Evolutionary conservation across 1,140 invertebrate species (phyloP).

Genomic region (Aphelinus atriplicis): DNA sequence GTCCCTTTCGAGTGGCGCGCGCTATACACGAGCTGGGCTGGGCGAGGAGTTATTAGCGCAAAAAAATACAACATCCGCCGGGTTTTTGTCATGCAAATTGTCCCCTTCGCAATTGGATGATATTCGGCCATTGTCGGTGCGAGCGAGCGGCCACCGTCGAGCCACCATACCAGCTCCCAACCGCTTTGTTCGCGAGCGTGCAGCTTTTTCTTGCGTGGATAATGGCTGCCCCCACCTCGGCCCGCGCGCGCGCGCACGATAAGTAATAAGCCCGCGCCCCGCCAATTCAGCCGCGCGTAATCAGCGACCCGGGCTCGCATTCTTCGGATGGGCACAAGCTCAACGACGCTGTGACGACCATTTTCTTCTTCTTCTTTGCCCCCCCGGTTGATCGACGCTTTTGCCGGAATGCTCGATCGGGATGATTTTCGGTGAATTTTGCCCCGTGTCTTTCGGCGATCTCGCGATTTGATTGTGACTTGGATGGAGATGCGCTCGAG

Average conservation of each 20-base stretch:
- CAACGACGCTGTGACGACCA: too few species aligned
- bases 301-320: background rate
- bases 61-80: slow-evolving; percentile 34
- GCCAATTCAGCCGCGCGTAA: background rate
- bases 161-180: background rate
- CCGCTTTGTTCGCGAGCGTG: slow-evolving; percentile 10
- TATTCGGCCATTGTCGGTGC: slow-evolving; percentile 29
- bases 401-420: too few species aligned
- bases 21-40: background rate
- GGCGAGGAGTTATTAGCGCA: slow-evolving; percentile 12
- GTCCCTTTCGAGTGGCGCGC: background rate
- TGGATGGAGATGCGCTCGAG: too few species aligned
- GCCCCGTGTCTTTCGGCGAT: too few species aligned
- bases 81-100: slow-evolving; percentile 36
- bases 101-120: slow-evolving; percentile 29
- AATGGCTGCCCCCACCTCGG: too few species aligned
- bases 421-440: too few species aligned
- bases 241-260: background rate
- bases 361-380: too few species aligned
- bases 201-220: background rate
- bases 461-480: too few species aligned
- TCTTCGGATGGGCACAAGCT: too few species aligned
- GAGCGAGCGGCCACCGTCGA: background rate
- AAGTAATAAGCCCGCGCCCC: background rate
- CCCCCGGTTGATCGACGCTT: too few species aligned